Percentiles rank a stretch among this genome's conserved stretches.
Conservation (phyloP, 2,797 vertebrate genomes). For the Aeoliscus strigatus region DNA sequence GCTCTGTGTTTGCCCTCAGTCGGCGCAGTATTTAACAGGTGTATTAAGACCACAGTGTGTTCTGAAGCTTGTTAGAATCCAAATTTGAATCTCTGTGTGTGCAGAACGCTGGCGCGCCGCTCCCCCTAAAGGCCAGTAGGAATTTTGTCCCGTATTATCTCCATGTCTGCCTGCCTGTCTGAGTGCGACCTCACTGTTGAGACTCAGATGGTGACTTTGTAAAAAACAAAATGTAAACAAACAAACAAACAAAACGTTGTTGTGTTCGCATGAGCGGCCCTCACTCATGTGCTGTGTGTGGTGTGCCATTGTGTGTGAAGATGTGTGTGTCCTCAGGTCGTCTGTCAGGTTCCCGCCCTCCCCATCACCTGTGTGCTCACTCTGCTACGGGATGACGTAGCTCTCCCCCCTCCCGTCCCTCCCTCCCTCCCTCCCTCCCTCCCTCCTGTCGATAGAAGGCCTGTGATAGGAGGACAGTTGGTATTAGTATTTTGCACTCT, state of each 20-base stretch:
- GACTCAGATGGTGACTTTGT: conserved; percentile 73
- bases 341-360: conserved; percentile 65
- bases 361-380: conserved; percentile 8
- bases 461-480: conserved; percentile 72
- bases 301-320: conserved; percentile 68
- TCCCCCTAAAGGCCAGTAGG: conserved; percentile 36
- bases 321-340: conserved; percentile 75
- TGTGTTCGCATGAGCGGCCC: conserved; percentile 74
- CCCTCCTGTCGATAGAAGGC: conserved; percentile 62
- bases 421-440: conserved; percentile 10
- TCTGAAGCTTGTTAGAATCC: conserved; percentile 1
- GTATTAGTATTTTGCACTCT: conserved; percentile 82
- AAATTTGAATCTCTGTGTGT: conserved; percentile 16
- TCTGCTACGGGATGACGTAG: conserved; percentile 51
- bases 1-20: conserved; percentile 31
- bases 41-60: conserved; percentile 11
- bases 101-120: conserved; percentile 8
- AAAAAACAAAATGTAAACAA: conserved; percentile 45
- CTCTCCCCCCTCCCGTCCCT: conserved; percentile 18
- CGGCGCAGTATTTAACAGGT: conserved; percentile 32
- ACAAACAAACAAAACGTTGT: conserved; percentile 46
- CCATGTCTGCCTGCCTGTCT: conserved; percentile 33
- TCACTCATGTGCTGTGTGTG: conserved; percentile 71
- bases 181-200: conserved; percentile 50
- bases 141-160: conserved; percentile 14